These are phyloP conservation scores for Drosophila rhopaloa DNA, from an alignment of 1,140 invertebrate genomes.

Conservation along the genomic window DNA sequence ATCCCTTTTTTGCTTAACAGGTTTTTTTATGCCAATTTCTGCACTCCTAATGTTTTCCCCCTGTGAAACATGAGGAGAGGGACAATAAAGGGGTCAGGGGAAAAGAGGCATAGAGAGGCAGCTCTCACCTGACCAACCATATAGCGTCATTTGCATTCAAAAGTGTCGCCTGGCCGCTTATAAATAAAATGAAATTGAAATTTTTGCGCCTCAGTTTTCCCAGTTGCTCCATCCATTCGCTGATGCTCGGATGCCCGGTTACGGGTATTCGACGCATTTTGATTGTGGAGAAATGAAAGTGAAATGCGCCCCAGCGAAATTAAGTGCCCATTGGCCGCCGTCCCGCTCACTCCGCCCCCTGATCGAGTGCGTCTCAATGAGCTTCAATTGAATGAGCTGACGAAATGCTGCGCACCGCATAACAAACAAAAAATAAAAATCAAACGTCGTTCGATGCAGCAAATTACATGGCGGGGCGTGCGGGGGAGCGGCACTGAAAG, in stretches of 20 bases:
- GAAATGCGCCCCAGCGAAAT: slow-evolving; percentile 71
- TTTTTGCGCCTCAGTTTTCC: slow-evolving; percentile 63
- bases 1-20: too few species aligned
- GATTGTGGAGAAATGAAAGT: slow-evolving; percentile 74
- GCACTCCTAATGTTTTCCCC: slow-evolving; percentile 17
- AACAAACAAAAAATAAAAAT: slow-evolving; percentile 55
- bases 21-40: too few species aligned
- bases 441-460: slow-evolving; percentile 13
- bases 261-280: slow-evolving; percentile 45
- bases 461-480: slow-evolving; percentile 3
- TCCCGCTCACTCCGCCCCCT: slow-evolving; percentile 7
- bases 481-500: background rate
- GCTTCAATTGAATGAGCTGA: slow-evolving; percentile 71
- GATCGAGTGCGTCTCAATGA: slow-evolving; percentile 66
- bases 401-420: slow-evolving; percentile 71
- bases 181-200: slow-evolving; percentile 76
- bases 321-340: slow-evolving; percentile 46
- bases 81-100: background rate
- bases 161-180: slow-evolving; percentile 54
- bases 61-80: background rate
- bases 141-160: slow-evolving; percentile 69
- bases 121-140: slow-evolving; percentile 42
- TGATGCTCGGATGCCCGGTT: slow-evolving; percentile 11
- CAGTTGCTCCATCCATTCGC: slow-evolving; percentile 15
- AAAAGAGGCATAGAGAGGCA: slow-evolving; percentile 3